Evolutionary conservation across 2,113 vertebrate genomes (phyloP), one percentile per base, ranked within the genome.

Genomic region (Sterrhoptilus dennistouni): DNA sequence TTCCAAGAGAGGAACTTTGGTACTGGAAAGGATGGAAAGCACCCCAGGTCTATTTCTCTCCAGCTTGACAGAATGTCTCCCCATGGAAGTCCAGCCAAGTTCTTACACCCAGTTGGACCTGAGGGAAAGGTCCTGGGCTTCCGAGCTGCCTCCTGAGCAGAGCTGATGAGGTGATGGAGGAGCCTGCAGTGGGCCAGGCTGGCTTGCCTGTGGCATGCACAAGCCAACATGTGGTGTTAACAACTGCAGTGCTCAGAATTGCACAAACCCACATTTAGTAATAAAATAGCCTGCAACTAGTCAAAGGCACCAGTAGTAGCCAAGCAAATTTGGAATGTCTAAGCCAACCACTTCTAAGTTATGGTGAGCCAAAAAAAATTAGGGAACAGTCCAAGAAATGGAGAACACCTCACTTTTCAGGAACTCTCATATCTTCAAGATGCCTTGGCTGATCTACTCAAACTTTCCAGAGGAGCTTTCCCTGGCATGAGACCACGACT

Each of bases 381-480:
- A 96, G 94, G 66, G 91, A 83, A 53, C 36, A 12, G 83, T 92
- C 96, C 96, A 97, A 95, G 80, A 96, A 94, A 84, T 93, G 81
- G 78, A 96, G 95, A 97, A 94, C 89, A 91, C 93, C 91, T 97
- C 93, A 88, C 92, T 92, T 95, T 89, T 93, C 75, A 92, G 95
- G 91, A 95, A 95, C 91, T 94, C 70, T 94, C 54, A 14, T 97
- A 95, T 97, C 93, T 96, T 95, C 75, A 78, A 87, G 88, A 94
- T 95, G 96, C 68, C 74, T 90, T 96, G 72, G 95, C 91, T 0
- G 36, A 89, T 95, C 89, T 97, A 87, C 93, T 96, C 92, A 95
- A 2, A 95, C 85, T 97, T 96, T 97, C 91, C 93, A 96, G 84
- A 90, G 70, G 79, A 95, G 93, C 95, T 97, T 95, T 97, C 78